Percentiles rank a stretch among this genome's conserved stretches.
phyloP scores from a whole-genome alignment of 2,888 invertebrate genomes.

The Eupithecia tripunctaria region DNA sequence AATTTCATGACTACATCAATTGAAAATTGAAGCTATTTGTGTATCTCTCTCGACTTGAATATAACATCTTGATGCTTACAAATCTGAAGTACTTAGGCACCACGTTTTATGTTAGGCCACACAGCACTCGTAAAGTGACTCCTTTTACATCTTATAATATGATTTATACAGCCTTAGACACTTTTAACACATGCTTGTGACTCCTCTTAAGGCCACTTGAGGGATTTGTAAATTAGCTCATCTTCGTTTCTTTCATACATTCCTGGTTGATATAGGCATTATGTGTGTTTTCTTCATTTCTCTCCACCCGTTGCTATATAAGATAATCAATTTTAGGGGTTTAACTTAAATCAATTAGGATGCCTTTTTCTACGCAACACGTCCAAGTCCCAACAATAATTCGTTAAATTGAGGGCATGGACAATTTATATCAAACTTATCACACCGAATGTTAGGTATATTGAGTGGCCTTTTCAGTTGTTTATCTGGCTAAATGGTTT shows the following conservation, averaged over 20 bases:
- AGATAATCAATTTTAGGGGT: not conserved
- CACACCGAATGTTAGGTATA: not conserved
- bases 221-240: not conserved
- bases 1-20: conserved; percentile 57
- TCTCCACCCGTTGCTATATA: not conserved
- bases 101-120: conserved; percentile 1
- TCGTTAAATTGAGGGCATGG: not conserved
- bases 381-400: not conserved
- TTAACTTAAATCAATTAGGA: not conserved
- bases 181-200: conserved; percentile 7
- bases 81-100: conserved; percentile 5
- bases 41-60: conserved; percentile 36
- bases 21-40: conserved; percentile 52
- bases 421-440: not conserved
- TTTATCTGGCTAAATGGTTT: not conserved
- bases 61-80: conserved; percentile 2
- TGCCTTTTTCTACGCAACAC: not conserved
- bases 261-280: not conserved
- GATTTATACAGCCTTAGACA: not conserved
- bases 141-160: not conserved
- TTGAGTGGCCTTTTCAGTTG: not conserved
- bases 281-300: not conserved
- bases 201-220: not conserved
- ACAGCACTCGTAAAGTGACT: conserved; percentile 10
- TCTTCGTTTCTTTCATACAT: not conserved